Base-by-base conservation (phyloP, 2,797 vertebrate genomes). In the Tenualosa thibaudeaui region DNA sequence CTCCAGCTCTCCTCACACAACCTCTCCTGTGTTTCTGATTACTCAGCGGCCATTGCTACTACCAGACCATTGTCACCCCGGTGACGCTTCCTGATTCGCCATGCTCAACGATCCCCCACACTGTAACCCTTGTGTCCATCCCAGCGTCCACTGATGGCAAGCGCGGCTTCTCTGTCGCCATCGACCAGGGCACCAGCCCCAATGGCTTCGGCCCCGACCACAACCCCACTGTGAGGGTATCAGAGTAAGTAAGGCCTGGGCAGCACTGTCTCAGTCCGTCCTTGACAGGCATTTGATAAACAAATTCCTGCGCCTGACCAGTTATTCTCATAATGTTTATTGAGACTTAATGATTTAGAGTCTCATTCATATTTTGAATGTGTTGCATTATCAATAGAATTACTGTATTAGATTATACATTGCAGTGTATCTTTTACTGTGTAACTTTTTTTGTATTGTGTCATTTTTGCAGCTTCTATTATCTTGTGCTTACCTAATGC, bases 101-200 rank as follows among this genome's bases (percentile, higher is more conserved):
- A 0, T 94, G 96, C 53, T 95, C 97, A 1, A 96, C 94, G 86
- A 97, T 99, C 89, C 98, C 98, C 22, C 98, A 99, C 94, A 99
- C 98, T 0, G 98, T 99, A 90, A 99, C 98, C 0, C 95, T 99
- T 0, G 97, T 99, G 82, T 99, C 98, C 91, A 98, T 99, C 90
- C 98, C 98, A 0, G 97, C 98, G 86, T 96, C 95, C 0, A 89
- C 96, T 0, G 97, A 98, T 0, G 97, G 96, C 87, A 97, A 96
- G 22, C 96, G 98, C 0, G 98, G 98, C 58, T 95, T 99, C 89
- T 99, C 98, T 0, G 95, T 99, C 87, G 96, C 97, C 91, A 97
- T 99, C 2, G 97, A 99, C 90, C 97, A 96, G 88, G 94, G 94
- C 0, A 91, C 94, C 56, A 93, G 95, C 88, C 94, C 94, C 13